A percentile compares a stretch with the other conserved stretches of the same genome.
phyloP scores from a whole-genome alignment of 2,113 vertebrate genomes.

The Barnardius zonarius region DNA sequence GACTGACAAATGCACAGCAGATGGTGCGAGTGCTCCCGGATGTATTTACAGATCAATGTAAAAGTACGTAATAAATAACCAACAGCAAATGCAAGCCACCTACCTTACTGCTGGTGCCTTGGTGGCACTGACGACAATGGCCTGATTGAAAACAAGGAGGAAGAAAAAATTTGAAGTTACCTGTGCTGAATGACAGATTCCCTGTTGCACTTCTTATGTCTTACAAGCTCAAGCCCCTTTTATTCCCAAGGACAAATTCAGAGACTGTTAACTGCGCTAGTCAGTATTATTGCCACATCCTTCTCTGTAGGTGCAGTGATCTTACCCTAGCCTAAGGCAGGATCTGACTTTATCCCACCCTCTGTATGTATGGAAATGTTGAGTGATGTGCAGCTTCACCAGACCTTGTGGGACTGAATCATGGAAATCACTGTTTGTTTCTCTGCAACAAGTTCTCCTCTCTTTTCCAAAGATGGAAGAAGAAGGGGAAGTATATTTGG shows the following conservation, averaged over 20 bases:
- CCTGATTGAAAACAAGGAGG: not conserved
- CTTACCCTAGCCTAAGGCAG: not conserved
- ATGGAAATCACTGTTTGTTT: not conserved
- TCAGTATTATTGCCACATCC: not conserved
- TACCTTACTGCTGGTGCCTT: not conserved
- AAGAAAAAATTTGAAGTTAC: not conserved
- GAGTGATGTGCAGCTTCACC: not conserved
- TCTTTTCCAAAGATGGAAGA: not conserved
- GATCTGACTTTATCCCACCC: not conserved
- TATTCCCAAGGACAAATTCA: not conserved
- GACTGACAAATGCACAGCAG: slow-evolving; percentile 26
- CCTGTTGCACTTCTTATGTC: not conserved
- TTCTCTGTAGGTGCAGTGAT: not conserved
- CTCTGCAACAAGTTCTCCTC: not conserved
- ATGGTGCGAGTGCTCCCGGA: slow-evolving; percentile 41
- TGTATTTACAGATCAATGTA: slow-evolving; percentile 48
- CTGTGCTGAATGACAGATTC: not conserved
- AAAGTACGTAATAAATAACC: slow-evolving; percentile 9
- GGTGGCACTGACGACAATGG: not conserved
- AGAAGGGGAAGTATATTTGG: not conserved
- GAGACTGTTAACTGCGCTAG: not conserved
- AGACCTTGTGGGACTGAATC: not conserved
- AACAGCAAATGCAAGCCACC: not conserved
- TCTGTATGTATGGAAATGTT: not conserved
- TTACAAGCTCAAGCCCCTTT: not conserved